Conservation (phyloP, 2,113 vertebrate species). For the Bubo blakistoni region DNA sequence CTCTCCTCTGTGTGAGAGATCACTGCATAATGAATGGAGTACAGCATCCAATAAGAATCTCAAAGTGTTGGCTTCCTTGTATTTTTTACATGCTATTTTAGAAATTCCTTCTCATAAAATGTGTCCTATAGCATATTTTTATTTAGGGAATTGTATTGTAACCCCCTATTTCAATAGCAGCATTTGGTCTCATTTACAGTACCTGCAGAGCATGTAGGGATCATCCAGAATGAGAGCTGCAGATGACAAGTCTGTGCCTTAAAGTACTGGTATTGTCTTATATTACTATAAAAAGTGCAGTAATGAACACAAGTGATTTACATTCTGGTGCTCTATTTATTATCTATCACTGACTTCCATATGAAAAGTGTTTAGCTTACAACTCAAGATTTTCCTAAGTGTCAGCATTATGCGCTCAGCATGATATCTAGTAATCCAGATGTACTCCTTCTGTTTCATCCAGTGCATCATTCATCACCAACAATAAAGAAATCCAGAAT, state of each 20-base stretch:
- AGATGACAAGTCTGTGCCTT: neutral
- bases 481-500: neutral
- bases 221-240: neutral
- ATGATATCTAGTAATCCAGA: conserved; percentile 19
- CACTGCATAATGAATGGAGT: neutral
- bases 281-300: neutral
- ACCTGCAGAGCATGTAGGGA: neutral
- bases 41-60: neutral
- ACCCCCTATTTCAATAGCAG: neutral
- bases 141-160: neutral
- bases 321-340: conserved; percentile 4
- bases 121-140: neutral
- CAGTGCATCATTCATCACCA: conserved; percentile 39
- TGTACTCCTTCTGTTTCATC: conserved; percentile 32
- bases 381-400: conserved; percentile 1
- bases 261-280: neutral
- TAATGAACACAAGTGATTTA: neutral
- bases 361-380: neutral
- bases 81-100: neutral
- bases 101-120: neutral
- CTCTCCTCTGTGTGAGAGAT: neutral
- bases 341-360: neutral
- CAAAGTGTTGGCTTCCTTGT: neutral
- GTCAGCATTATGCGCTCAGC: conserved; percentile 37
- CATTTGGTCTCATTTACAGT: neutral